These are phyloP conservation scores for Erythrocebus patas DNA, from an alignment of 2,113 vertebrate genomes.

Conservation along the genomic window DNA sequence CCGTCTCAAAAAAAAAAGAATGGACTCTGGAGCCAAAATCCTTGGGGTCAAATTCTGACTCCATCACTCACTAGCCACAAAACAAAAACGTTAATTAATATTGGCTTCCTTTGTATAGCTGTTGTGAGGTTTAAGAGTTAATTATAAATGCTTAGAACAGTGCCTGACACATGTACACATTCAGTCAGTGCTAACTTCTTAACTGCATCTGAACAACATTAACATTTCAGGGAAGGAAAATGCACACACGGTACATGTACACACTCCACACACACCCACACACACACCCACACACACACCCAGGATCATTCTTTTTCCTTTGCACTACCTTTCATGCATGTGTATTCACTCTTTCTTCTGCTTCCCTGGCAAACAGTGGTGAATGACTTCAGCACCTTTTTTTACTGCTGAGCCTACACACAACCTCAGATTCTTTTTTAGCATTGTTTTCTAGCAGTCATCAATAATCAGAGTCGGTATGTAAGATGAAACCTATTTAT, in stretches of 20 bases:
- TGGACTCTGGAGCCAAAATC: neutral
- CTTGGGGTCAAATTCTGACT: neutral
- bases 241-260: neutral
- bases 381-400: neutral
- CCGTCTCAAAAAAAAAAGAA: neutral
- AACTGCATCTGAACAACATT: neutral
- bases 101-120: neutral
- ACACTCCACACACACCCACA: neutral
- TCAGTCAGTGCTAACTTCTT: neutral
- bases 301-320: neutral
- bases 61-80: neutral
- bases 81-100: rapidly evolving
- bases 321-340: neutral
- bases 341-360: neutral
- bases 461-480: neutral
- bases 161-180: neutral
- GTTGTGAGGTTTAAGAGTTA: neutral
- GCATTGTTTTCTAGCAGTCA: neutral
- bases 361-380: neutral
- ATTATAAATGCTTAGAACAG: neutral
- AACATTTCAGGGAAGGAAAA: neutral
- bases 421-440: neutral
- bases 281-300: rapidly evolving
- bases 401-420: too few species aligned
- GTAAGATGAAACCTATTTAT: neutral